A percentile compares a stretch with the other conserved stretches of the same genome.
These are phyloP conservation scores for Bombyx huttoni DNA, from an alignment of 2,888 invertebrate genomes.

Conservation along the genomic window DNA sequence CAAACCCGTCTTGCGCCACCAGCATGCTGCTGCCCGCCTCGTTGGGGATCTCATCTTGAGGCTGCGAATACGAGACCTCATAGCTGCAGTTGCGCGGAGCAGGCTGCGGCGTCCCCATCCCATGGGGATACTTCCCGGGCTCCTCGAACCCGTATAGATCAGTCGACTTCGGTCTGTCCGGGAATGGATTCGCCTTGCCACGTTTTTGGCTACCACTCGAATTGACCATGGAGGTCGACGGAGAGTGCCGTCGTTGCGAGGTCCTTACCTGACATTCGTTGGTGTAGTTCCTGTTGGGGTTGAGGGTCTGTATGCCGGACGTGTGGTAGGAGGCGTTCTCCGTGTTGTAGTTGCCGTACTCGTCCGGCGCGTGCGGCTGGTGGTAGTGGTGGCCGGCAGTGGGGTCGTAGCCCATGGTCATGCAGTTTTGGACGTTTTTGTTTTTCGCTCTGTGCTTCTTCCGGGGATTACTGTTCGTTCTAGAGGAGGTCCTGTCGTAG, in stretches of 20 bases:
- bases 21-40: slow-evolving; percentile 80
- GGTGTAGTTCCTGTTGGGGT: slow-evolving; percentile 67
- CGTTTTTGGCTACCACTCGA: slow-evolving; percentile 66
- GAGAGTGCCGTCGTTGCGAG: slow-evolving; percentile 61
- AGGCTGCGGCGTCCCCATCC: slow-evolving; percentile 60
- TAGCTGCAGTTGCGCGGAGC: slow-evolving; percentile 61
- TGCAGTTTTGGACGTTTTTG: slow-evolving; percentile 69
- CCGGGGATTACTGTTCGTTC: slow-evolving; percentile 66
- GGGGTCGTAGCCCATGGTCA: slow-evolving; percentile 73
- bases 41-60: slow-evolving; percentile 61
- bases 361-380: slow-evolving; percentile 66
- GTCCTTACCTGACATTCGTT: slow-evolving; percentile 46
- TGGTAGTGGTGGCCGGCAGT: slow-evolving; percentile 64
- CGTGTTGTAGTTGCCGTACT: slow-evolving; percentile 58
- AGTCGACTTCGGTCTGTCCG: slow-evolving; percentile 76
- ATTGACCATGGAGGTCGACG: slow-evolving; percentile 55
- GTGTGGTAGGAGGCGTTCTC: slow-evolving; percentile 67
- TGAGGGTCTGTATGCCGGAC: slow-evolving; percentile 64
- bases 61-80: slow-evolving; percentile 69
- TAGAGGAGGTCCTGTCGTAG: slow-evolving; percentile 60
- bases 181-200: slow-evolving; percentile 65
- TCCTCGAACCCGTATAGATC: slow-evolving; percentile 72
- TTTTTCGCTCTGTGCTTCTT: slow-evolving; percentile 65
- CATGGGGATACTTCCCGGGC: slow-evolving; percentile 55
- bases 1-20: slow-evolving; percentile 92